Evolutionary conservation across 2,888 invertebrate species (phyloP), one percentile per base, ranked within the genome.

Genomic region (Diarsia brunnea): DNA sequence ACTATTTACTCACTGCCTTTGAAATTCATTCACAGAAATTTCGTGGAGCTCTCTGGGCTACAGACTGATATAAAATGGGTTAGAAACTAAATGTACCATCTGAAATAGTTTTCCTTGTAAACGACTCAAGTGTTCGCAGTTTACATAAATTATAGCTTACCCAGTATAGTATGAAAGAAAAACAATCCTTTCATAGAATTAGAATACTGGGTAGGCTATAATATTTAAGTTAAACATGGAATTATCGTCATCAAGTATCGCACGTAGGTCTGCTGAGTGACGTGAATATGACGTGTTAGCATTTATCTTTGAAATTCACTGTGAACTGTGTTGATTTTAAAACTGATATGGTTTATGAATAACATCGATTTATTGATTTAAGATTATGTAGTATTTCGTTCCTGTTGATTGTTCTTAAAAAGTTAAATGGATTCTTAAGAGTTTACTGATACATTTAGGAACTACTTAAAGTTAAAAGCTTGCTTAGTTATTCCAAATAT

Each of bases 311-410:
- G 21, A 24, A 67, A 16, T 55, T 16, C 16, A 24, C 19, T 53
- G n/a, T 21, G 27, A 66, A 43, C 31, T 68, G 21, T 80, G 49
- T 79, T 31, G 27, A 64, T 75, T 67, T n/a, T 24, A 68, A 31
- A 53, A 75, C 4, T 10, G 45, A 68, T 81, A 75, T 65, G 38
- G n/a, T 81, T 38, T 45, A 14, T 4, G 7, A n/a, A 75, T 81
- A 67, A 38, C 43, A 58, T 68, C 27, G 12, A 58, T 64, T 81
- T 14, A 4, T n/a, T 53, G 51, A 65, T 60, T 27, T 27, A 38
- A 27, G 58, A 65, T 60, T 61, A 53, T 21, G 7, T n/a, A 7
- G 38, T 43, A 47, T 0, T 60, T 4, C 58, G 3, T 58, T 65
- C 7, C 31, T 45, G 10, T 49, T 14, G 21, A 43, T 51, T 8